These are phyloP conservation scores for Teleogryllus oceanicus DNA, from an alignment of 2,888 invertebrate species.

Conservation along the genomic window DNA sequence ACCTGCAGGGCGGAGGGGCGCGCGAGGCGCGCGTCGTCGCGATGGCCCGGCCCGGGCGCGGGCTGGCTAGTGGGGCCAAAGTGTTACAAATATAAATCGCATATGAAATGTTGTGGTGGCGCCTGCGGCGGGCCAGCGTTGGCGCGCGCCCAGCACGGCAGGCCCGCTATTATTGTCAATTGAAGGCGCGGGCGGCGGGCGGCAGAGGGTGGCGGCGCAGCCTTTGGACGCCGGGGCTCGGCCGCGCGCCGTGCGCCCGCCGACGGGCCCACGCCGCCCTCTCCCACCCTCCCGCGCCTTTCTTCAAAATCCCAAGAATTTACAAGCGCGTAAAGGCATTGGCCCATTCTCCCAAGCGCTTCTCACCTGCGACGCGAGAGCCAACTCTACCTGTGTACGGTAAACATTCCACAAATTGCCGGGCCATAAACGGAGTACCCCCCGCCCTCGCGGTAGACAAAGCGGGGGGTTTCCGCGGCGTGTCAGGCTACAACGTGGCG, in stretches of 20 bases:
- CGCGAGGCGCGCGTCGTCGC: background rate
- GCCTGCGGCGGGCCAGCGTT: background rate
- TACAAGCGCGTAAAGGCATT: background rate
- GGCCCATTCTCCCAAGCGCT: background rate
- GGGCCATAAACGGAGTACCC: background rate
- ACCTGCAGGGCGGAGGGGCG: background rate
- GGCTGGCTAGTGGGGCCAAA: constrained; percentile 1
- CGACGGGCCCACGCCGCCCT: background rate
- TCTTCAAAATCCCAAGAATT: background rate
- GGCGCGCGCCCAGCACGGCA: background rate
- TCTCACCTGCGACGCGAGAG: background rate
- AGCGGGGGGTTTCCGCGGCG: too few relatives aligned
- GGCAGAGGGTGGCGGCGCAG: background rate
- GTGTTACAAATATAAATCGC: constrained; percentile 18
- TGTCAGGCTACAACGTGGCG: too few relatives aligned
- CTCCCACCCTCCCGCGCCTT: background rate
- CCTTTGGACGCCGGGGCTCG: background rate
- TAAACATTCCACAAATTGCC: constrained; percentile 1
- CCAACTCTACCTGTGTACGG: constrained; percentile 1
- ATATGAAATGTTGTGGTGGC: constrained; percentile 9
- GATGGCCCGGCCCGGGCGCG: background rate
- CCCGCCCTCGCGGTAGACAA: background rate
- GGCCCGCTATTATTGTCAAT: constrained; percentile 9
- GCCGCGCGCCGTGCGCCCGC: background rate
- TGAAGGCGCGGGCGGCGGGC: background rate